Evolutionary conservation across 2,797 vertebrate genomes (phyloP), one percentile per base, ranked within the genome.

Genomic region (Erethizon dorsatum): DNA sequence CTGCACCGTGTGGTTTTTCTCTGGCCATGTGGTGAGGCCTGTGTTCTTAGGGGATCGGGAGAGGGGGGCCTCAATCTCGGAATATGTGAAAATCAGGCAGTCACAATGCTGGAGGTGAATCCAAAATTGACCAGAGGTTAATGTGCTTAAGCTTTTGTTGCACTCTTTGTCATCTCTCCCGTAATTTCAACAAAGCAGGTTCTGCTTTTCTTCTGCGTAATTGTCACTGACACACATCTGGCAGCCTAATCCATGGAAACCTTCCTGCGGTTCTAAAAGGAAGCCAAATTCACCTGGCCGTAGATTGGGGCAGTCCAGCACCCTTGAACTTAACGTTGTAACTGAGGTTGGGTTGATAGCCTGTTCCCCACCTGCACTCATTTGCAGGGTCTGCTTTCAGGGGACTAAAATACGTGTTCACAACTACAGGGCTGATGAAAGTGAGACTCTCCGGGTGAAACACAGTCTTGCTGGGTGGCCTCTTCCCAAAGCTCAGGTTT

Each of bases 201-300:
- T 20, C 57, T 97, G 88, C 61, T 98, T 98, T 98, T 95, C 57
- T 65, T 88, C 50, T 90, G 47, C 50, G 41, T 94, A 90, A 94
- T 92, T 96, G 56, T 83, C 87, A 95, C 95, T 95, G 63, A 97
- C 98, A 33, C 50, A 24, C 89, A 95, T 94, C 84, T 97, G 97
- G 97, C 92, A 95, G 96, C 91, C 84, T 96, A 97, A 96, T 97
- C 93, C 91, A 13, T 52, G 91, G 96, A 91, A 96, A 88, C 94
- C 96, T n/a, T 92, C 93, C 95, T 94, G 93, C 37, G 75, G 69
- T 50, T 94, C 91, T 65, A 54, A 69, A 88, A 89, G 80, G 59
- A 78, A 96, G 47, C 92, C 78, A 83, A 90, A 91, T 96, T 97
- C 71, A 93, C 88, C 94, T 88, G 91, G 61, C 61, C 31, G 45